These are phyloP conservation scores for Pseudomyrmex sp. DNA, from an alignment of 1,140 invertebrate species.

Conservation along the genomic window DNA sequence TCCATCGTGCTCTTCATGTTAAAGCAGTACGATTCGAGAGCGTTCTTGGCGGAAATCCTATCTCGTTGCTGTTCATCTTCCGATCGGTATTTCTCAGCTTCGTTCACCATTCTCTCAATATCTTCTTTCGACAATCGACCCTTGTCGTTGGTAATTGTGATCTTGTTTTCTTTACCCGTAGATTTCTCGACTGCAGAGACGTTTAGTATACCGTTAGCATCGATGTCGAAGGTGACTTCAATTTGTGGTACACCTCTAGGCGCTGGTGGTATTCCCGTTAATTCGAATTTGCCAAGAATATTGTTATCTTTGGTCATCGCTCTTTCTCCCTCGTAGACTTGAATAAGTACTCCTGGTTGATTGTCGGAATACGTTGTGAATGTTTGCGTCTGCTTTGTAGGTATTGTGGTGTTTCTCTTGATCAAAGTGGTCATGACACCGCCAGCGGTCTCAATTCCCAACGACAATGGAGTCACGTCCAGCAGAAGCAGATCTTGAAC, in stretches of 20 bases:
- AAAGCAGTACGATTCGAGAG: slow-evolving; percentile 94
- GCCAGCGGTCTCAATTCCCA: slow-evolving; percentile 89
- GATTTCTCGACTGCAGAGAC: slow-evolving; percentile 87
- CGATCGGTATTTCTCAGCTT: slow-evolving; percentile 88
- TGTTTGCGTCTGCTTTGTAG: slow-evolving; percentile 88
- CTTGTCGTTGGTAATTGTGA: slow-evolving; percentile 94
- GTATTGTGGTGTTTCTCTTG: slow-evolving; percentile 88
- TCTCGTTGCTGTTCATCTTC: slow-evolving; percentile 89
- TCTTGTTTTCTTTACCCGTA: slow-evolving; percentile 90
- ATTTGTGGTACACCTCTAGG: slow-evolving; percentile 93
- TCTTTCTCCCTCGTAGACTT: slow-evolving; percentile 93
- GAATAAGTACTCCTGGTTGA: slow-evolving; percentile 89
- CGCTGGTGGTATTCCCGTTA: slow-evolving; percentile 93
- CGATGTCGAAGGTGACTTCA: slow-evolving; percentile 88
- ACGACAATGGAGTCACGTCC: slow-evolving; percentile 88
- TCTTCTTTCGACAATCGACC: slow-evolving; percentile 92
- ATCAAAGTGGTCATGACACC: slow-evolving; percentile 89
- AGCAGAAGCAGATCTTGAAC: slow-evolving; percentile 92
- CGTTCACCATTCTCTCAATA: slow-evolving; percentile 93
- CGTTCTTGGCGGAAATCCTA: slow-evolving; percentile 86
- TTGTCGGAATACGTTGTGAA: slow-evolving; percentile 90
- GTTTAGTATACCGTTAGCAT: slow-evolving; percentile 89
- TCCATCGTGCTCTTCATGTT: slow-evolving; percentile 98
- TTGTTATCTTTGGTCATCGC: slow-evolving; percentile 93
- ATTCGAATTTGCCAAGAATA: slow-evolving; percentile 91